A percentile compares a stretch with the other conserved stretches of the same genome.
These are phyloP conservation scores for Ecliptopera silaceata DNA, from an alignment of 2,888 invertebrate species.

Conservation along the genomic window DNA sequence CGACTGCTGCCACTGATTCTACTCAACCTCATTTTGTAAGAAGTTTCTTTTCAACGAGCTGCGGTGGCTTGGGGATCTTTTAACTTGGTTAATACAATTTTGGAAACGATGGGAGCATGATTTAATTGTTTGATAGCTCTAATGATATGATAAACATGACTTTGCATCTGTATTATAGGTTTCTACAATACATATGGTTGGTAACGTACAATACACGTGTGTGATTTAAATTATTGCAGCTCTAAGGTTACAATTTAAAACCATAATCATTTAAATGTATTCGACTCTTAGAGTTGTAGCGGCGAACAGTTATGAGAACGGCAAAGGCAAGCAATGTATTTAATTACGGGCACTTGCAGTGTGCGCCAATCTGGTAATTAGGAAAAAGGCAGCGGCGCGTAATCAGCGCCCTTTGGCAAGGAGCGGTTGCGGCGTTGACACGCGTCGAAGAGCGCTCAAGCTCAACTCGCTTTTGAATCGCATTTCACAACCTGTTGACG, in stretches of 20 bases:
- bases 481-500: conserved; percentile 80
- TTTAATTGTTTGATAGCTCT: neutral
- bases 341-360: conserved; percentile 75
- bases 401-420: conserved; percentile 75
- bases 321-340: conserved; percentile 68
- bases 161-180: too few relatives aligned
- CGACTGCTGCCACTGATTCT: conserved; percentile 48
- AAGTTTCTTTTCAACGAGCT: conserved; percentile 2
- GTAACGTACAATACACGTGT: too few relatives aligned
- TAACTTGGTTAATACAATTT: neutral
- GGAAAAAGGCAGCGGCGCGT: conserved; percentile 68
- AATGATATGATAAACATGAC: too few relatives aligned
- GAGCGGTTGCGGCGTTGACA: conserved; percentile 46
- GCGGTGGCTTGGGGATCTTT: neutral
- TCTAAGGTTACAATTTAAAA: neutral
- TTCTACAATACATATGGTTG: too few relatives aligned
- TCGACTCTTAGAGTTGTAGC: conserved; percentile 21
- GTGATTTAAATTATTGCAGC: too few relatives aligned
- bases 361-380: conserved; percentile 79
- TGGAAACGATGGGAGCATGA: neutral
- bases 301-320: conserved; percentile 25
- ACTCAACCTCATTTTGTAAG: conserved; percentile 36
- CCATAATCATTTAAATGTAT: conserved; percentile 9
- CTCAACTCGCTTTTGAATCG: conserved; percentile 67
- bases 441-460: conserved; percentile 65